These are phyloP conservation scores for Pungitius pungitius DNA, from an alignment of 2,113 vertebrate species.

Conservation along the genomic window DNA sequence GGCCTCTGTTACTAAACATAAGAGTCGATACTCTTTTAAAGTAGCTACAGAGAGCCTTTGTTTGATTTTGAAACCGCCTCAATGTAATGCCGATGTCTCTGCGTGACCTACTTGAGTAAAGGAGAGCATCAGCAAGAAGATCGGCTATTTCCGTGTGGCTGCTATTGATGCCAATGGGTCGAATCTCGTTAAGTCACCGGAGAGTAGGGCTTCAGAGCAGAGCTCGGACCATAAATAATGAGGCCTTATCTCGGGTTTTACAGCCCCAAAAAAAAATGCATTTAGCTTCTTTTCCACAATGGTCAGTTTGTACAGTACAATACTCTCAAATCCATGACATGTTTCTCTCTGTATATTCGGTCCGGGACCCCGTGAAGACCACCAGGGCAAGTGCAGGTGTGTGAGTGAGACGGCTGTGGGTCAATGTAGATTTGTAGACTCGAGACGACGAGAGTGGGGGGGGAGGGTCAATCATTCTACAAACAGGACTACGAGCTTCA, in stretches of 20 bases:
- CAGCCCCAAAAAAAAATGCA: background rate
- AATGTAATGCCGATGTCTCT: background rate
- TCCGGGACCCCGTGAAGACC: background rate
- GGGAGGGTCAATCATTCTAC: conserved; percentile 14
- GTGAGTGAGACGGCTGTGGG: background rate
- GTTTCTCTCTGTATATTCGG: background rate
- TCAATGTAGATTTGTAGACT: background rate
- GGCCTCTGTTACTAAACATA: background rate
- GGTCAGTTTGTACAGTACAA: background rate
- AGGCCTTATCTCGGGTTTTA: background rate
- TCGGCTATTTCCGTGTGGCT: background rate
- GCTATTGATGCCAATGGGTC: background rate
- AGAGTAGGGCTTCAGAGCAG: too few species aligned
- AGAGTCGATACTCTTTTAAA: background rate
- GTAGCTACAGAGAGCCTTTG: background rate
- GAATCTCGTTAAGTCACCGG: background rate
- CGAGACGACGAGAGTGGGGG: too few species aligned
- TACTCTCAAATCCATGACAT: background rate
- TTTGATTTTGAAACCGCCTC: background rate
- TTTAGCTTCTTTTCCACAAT: background rate
- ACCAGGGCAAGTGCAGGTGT: background rate
- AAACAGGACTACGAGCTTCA: conserved; percentile 7
- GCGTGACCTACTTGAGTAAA: background rate
- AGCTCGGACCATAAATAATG: background rate
- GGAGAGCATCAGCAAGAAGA: background rate